Evolutionary conservation across 2,888 invertebrate species (phyloP).

Genomic region (Lysandra coridon): DNA sequence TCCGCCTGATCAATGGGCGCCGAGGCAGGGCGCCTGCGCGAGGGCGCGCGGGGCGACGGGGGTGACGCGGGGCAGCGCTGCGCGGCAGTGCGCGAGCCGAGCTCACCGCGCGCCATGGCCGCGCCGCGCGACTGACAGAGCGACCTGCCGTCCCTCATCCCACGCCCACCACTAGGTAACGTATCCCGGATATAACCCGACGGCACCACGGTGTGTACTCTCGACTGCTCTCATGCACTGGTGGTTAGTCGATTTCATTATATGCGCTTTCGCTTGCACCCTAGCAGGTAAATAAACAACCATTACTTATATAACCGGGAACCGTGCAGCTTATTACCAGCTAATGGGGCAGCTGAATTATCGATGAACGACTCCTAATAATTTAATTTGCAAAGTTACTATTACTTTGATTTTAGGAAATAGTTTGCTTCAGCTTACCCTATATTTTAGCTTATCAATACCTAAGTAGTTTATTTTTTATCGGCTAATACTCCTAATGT

Average conservation of each 20-base stretch:
- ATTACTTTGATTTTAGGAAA: not conserved
- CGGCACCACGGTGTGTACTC: conserved; percentile 62
- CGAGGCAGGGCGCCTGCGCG: conserved; percentile 41
- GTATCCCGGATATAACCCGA: conserved; percentile 49
- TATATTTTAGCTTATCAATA: not conserved
- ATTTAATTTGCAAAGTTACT: conserved; percentile 8
- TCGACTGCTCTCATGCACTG: conserved; percentile 75
- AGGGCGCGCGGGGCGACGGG: conserved; percentile 46
- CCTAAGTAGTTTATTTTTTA: not conserved
- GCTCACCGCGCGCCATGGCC: conserved; percentile 71
- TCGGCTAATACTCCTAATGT: not conserved
- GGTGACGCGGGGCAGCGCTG: conserved; percentile 49
- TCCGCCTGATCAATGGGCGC: conserved; percentile 73
- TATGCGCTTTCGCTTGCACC: conserved; percentile 24
- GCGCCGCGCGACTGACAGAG: conserved; percentile 69
- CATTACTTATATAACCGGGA: not conserved
- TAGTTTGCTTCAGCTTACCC: not conserved
- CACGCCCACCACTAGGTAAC: conserved; percentile 54
- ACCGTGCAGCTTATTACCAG: not conserved
- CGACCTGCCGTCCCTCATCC: conserved; percentile 51
- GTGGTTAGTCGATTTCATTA: conserved; percentile 64
- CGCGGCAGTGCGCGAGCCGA: conserved; percentile 69
- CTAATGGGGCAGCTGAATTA: not conserved
- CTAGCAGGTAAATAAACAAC: conserved; percentile 33
- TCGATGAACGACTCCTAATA: not conserved